Base-by-base conservation (phyloP, 1,140 invertebrate species). In the Dinoponera quadriceps region DNA sequence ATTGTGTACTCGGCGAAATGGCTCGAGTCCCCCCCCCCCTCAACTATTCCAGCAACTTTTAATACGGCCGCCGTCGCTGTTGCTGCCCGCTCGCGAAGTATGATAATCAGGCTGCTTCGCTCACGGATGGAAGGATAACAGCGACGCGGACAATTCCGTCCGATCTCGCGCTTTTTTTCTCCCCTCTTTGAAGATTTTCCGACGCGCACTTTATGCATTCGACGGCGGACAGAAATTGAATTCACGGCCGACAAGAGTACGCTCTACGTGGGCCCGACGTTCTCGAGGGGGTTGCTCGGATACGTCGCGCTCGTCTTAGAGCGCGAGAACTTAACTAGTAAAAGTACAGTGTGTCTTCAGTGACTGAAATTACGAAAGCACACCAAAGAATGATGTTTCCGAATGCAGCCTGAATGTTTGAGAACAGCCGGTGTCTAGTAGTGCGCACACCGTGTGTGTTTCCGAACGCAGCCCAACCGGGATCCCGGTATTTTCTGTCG, bases 41-140 rank as follows among this genome's bases (percentile, higher is more conserved):
- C 78, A 91, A 91, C 89, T 90, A 89, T 90, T 87, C 83, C 25
- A 72, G 48, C 59, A 90, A 91, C 89, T 91, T 91, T 89, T 86
- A 90, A 88, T 89, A 82, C 72, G 72, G 69, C 59, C 63, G 27
- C 60, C 54, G 38, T 33, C 33, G 33, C 9, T 9, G 48, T 9
- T 9, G 48, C 22, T 59, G 60, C 29, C 49, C 51, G 51, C 65
- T 69, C 65, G 51, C 65, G 0, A 69, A 80, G 51, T 71, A 80
- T 80, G 75, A 69, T 71, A 80, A 80, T 80, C 75, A 80, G n/a
- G 65, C 38, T 29, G n/a, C 16, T 2, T 71, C 38, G 57, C 51
- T 63, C 33, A 25, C 33, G 3, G 54, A 69, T 55, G 51, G 29
- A 29, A 80, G 13, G 11, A 48, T 48, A 57, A 51, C 63, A 20